Percentiles rank a stretch among this genome's conserved stretches.
Conservation (phyloP, 2,888 invertebrate species). For the Polydesmus complanatus region DNA sequence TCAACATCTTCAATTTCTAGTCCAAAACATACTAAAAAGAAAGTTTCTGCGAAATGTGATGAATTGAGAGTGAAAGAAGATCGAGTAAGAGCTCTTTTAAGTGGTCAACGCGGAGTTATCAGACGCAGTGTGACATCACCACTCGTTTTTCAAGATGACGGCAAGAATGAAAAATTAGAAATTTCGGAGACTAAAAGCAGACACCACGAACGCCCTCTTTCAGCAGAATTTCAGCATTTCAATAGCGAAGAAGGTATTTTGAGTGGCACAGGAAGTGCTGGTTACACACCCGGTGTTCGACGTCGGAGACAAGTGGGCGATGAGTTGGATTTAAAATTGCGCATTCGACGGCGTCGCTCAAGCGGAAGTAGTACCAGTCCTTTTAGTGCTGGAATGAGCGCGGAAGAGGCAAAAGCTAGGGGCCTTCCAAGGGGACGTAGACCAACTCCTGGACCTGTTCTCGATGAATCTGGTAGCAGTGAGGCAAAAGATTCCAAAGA, state of each 20-base stretch:
- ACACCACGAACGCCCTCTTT: conserved; percentile 6
- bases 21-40: conserved; percentile 3
- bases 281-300: conserved; percentile 53
- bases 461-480: conserved; percentile 16
- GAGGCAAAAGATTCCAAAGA: conserved; percentile 15
- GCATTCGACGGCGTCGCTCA: conserved; percentile 51
- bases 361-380: conserved; percentile 14
- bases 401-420: conserved; percentile 15
- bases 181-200: conserved; percentile 6
- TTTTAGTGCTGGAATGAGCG: neutral
- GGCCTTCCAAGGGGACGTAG: conserved; percentile 12
- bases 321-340: conserved; percentile 64
- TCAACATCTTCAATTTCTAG: neutral
- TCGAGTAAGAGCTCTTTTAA: neutral
- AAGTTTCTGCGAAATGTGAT: neutral
- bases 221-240: conserved; percentile 15
- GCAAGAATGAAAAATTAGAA: neutral
- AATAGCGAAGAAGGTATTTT: conserved; percentile 21
- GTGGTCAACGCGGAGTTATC: neutral
- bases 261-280: conserved; percentile 23
- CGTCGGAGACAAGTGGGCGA: conserved; percentile 53
- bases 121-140: conserved; percentile 17
- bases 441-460: conserved; percentile 16
- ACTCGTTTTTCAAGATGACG: conserved; percentile 6
- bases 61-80: neutral